Percentiles rank a stretch among this genome's conserved stretches.
These are phyloP conservation scores for Coecobrya sp. DNA, from an alignment of 2,888 invertebrate genomes.

Conservation along the genomic window DNA sequence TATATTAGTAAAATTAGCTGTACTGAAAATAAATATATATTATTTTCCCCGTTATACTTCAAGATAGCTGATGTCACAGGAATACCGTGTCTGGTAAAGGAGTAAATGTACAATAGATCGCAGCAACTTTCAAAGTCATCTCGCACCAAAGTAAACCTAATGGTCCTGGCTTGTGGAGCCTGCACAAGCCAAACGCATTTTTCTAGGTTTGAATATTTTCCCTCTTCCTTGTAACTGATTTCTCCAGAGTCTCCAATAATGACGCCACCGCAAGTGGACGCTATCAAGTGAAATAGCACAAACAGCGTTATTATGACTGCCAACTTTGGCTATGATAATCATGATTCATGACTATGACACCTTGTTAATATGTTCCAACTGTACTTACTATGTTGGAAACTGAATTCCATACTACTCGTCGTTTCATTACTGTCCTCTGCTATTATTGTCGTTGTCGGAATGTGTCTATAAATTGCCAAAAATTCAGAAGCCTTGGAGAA, in stretches of 20 bases:
- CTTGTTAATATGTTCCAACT: too few species aligned
- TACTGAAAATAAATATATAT: not conserved
- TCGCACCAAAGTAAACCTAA: conserved; percentile 30
- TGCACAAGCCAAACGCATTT: conserved; percentile 71
- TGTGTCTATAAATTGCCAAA: too few species aligned
- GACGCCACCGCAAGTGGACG: conserved; percentile 45
- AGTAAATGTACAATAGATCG: conserved; percentile 46
- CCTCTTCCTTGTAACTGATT: conserved; percentile 67
- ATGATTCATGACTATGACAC: too few species aligned
- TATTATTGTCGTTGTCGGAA: too few species aligned
- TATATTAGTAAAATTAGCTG: too few species aligned
- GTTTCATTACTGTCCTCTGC: too few species aligned
- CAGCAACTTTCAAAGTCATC: conserved; percentile 72
- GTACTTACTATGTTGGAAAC: too few species aligned
- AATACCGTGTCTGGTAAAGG: not conserved
- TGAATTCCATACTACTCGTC: too few species aligned
- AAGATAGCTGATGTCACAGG: not conserved
- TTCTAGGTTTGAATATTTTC: conserved; percentile 44
- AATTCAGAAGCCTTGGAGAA: too few species aligned
- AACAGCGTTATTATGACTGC: too few species aligned
- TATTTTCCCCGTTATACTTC: not conserved
- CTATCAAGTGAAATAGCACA: not conserved
- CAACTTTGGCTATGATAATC: too few species aligned
- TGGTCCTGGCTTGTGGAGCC: conserved; percentile 51
- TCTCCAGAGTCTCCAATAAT: conserved; percentile 39